Evolutionary conservation across 2,113 vertebrate species (phyloP).

Genomic region (Cariama cristata): DNA sequence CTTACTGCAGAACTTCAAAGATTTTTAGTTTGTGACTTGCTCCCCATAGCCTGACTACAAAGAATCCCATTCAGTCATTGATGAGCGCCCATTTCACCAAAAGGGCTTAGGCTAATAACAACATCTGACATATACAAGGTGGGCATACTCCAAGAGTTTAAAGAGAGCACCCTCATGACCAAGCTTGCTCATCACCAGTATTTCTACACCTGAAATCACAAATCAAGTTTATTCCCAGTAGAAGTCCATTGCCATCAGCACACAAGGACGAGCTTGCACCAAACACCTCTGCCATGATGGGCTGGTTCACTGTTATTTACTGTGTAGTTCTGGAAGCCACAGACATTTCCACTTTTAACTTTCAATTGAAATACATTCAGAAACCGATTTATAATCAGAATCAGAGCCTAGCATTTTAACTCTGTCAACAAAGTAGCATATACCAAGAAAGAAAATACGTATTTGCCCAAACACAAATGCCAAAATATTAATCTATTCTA

Average conservation of each 20-base stretch:
- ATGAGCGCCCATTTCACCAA: not conserved
- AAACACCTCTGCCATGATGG: accelerated
- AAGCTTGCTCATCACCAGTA: not conserved
- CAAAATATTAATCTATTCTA: not conserved
- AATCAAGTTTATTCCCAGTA: not conserved
- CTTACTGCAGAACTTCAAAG: not conserved
- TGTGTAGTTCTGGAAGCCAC: not conserved
- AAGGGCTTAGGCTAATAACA: not conserved
- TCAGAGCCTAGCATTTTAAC: not conserved
- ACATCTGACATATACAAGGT: not conserved
- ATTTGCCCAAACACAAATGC: not conserved
- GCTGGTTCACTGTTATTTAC: not conserved
- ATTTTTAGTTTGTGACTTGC: not conserved
- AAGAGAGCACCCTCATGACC: not conserved
- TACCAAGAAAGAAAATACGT: not conserved
- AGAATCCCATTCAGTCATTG: not conserved
- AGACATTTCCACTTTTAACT: not conserved
- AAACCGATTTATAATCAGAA: not conserved
- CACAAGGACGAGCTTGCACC: not conserved
- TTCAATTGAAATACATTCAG: not conserved
- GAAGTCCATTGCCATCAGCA: not conserved
- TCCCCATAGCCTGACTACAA: not conserved
- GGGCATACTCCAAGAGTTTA: not conserved
- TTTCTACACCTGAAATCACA: not conserved
- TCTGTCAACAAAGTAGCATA: not conserved